Conservation (phyloP, 2,113 vertebrate species). For the Porphyrio hochstetteri region DNA sequence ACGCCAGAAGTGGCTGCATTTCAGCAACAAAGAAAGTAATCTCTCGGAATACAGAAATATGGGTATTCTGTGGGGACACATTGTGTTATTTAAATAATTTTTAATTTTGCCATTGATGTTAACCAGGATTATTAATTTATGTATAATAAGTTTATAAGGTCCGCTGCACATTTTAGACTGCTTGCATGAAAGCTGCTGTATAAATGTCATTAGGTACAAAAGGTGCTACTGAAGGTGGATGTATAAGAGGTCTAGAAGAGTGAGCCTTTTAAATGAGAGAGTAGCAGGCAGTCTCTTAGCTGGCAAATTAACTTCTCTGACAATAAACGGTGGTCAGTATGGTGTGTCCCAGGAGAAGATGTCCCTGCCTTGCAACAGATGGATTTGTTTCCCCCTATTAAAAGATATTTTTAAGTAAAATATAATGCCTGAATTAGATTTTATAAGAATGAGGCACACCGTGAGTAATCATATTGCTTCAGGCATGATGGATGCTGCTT, state of each 20-base stretch:
- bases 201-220: constrained; percentile 4
- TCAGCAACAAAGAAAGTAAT: background rate
- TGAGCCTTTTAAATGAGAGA: background rate
- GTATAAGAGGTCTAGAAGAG: background rate
- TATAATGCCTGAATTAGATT: constrained; percentile 42
- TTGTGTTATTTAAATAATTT: background rate
- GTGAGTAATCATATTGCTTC: background rate
- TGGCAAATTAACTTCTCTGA: constrained; percentile 21
- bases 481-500: constrained; percentile 4
- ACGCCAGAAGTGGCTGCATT: background rate
- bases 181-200: background rate
- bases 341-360: background rate
- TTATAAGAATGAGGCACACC: background rate
- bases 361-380: background rate
- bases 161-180: background rate
- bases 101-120: background rate
- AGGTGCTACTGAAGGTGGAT: background rate
- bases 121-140: background rate
- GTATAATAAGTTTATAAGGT: background rate
- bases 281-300: background rate
- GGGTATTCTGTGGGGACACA: background rate
- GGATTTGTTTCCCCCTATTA: background rate
- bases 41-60: background rate
- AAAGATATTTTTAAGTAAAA: constrained; percentile 39
- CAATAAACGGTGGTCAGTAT: background rate